Evolutionary conservation across 2,888 invertebrate species (phyloP), one percentile per base, ranked within the genome.

Genomic region (Conistra vaccinii): DNA sequence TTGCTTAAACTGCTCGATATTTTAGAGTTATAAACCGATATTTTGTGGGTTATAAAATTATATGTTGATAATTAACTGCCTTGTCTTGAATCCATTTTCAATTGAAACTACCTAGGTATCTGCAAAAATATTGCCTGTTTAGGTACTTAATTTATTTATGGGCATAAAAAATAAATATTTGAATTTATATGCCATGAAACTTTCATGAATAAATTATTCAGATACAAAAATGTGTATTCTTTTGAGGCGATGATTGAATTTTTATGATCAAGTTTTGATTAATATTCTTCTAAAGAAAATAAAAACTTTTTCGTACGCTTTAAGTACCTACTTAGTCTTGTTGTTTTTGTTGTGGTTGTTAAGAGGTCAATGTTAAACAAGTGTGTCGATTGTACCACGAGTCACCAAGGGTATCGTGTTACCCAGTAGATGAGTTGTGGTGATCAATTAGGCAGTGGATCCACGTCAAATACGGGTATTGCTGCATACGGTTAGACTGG

Each of bases 1-100:
- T 72, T 82, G 7, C 1, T 42, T 3, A 69, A 71, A 84, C 58
- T 55, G 20, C 12, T 73, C 73, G 78, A 68, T 51, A 70, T 45
- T 69, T 77, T 29, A 42, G 3, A 48, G 5, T 39, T 12, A 14
- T 6, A 73, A 57, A 10, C 29, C 26, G 1, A 57, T 17, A 57
- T 9, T 57, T 57, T 29, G 29, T 42, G 3, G 20, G 6, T 20
- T 26, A 6, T 20, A 26, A 51, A 32, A 9, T 23, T 65, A 9
- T 7, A 45, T 26, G 26, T 42, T 26, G 6, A n/a, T 20, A n/a
- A 39, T n/a, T 26, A 62, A 26, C 42, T 12, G 35, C 35, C 4
- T 62, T 39, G 1, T 63, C 17, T 29, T n/a, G 7, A 45, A 14
- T 42, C 3, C 7, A 23, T 69, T 67, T 42, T 42, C 17, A 12